These are phyloP conservation scores for Phocoena phocoena DNA, from an alignment of 2,113 vertebrate species.

Conservation along the genomic window DNA sequence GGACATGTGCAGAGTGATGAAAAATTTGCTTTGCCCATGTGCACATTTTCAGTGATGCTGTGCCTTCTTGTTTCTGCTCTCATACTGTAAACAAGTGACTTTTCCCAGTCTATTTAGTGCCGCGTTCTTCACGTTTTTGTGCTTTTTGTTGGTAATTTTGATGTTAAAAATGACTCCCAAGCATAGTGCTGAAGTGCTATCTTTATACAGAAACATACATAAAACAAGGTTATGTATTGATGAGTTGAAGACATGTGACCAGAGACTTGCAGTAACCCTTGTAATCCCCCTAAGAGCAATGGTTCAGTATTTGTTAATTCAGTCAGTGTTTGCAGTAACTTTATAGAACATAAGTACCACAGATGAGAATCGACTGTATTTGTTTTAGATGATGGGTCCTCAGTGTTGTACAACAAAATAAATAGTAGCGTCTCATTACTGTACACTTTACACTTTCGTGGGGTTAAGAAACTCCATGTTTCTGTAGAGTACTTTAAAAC, in stretches of 20 bases:
- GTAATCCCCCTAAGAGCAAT: neutral
- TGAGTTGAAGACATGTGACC: neutral
- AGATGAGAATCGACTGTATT: neutral
- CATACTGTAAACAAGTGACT: neutral
- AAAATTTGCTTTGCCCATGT: neutral
- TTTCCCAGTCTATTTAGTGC: neutral
- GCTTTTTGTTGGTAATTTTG: neutral
- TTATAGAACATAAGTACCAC: neutral
- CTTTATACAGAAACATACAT: slow-evolving; percentile 8
- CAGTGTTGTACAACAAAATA: neutral
- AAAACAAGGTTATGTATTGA: neutral
- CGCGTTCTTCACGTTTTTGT: neutral
- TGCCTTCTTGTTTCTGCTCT: neutral
- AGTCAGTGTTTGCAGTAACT: neutral
- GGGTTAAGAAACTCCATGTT: neutral
- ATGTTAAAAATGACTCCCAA: neutral
- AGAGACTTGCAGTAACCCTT: neutral
- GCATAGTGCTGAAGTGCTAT: neutral
- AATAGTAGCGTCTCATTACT: neutral
- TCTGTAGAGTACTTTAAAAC: neutral
- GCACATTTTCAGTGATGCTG: neutral
- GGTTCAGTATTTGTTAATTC: neutral
- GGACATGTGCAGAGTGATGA: neutral
- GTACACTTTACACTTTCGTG: neutral
- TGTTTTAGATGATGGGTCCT: neutral